phyloP scores from a whole-genome alignment of 2,888 invertebrate genomes.

The Elysia crispata region DNA sequence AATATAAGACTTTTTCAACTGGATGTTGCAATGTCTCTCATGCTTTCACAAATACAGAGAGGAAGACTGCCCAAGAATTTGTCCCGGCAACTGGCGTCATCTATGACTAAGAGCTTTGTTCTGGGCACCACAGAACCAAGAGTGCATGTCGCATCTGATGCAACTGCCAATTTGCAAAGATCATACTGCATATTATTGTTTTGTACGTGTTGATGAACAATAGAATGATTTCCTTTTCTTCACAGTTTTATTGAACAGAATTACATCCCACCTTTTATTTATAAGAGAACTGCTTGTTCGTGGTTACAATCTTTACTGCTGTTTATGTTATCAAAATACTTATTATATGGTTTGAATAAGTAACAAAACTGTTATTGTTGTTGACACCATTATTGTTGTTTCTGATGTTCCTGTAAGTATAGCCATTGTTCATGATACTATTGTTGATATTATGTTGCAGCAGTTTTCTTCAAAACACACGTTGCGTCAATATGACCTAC shows the following conservation, averaged over 20 bases:
- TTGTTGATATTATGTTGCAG: not conserved
- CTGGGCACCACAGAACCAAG: constrained; percentile 17
- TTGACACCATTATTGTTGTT: not conserved
- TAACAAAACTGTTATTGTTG: not conserved
- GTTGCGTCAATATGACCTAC: constrained; percentile 1
- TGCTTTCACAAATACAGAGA: not conserved
- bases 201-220: not conserved
- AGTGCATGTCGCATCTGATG: constrained; percentile 3
- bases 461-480: constrained; percentile 10
- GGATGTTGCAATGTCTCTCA: too few relatives aligned
- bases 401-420: not conserved
- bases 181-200: too few relatives aligned
- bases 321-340: not conserved
- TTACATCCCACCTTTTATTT: too few relatives aligned
- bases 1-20: constrained; percentile 13
- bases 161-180: not conserved
- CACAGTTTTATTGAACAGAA: too few relatives aligned
- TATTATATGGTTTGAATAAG: not conserved
- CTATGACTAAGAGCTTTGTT: not conserved
- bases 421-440: too few relatives aligned
- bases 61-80: too few relatives aligned
- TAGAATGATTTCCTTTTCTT: not conserved
- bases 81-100: not conserved
- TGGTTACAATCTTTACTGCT: constrained; percentile 5
- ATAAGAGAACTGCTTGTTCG: not conserved